Conservation (phyloP, 2,797 vertebrate species). For the Typhlichthys eigenmanni region DNA sequence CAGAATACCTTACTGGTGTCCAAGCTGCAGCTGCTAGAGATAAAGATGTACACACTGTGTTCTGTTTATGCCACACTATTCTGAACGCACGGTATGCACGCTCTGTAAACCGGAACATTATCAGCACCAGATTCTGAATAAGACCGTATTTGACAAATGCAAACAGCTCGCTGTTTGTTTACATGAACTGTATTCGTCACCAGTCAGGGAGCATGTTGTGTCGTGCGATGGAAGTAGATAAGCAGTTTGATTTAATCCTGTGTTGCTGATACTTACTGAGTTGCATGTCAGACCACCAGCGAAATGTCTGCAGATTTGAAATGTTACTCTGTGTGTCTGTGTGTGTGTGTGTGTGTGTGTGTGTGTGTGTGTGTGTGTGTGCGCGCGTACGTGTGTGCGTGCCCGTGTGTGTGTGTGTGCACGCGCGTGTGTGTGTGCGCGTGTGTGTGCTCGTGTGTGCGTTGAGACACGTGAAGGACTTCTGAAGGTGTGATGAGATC, state of each 20-base stretch:
- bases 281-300: not conserved
- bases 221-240: too few relatives aligned
- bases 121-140: too few relatives aligned
- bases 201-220: too few relatives aligned
- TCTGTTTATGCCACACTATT: too few relatives aligned
- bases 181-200: too few relatives aligned
- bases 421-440: conserved; percentile 23
- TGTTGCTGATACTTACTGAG: not conserved
- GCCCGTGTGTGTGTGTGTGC: conserved; percentile 1
- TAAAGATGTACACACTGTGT: too few relatives aligned
- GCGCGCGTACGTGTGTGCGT: not conserved
- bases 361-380: conserved; percentile 13
- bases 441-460: conserved; percentile 8
- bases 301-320: not conserved
- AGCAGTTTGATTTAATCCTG: too few relatives aligned
- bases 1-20: conserved; percentile 22
- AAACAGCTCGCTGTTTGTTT: too few relatives aligned
- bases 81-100: too few relatives aligned
- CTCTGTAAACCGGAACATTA: too few relatives aligned
- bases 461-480: conserved; percentile 72
- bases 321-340: conserved; percentile 12
- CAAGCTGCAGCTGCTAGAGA: conserved; percentile 18
- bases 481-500: conserved; percentile 66
- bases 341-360: conserved; percentile 21
- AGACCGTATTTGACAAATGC: too few relatives aligned